Evolutionary conservation across 2,797 vertebrate genomes (phyloP).

Genomic region (Mionectes olivaceus): DNA sequence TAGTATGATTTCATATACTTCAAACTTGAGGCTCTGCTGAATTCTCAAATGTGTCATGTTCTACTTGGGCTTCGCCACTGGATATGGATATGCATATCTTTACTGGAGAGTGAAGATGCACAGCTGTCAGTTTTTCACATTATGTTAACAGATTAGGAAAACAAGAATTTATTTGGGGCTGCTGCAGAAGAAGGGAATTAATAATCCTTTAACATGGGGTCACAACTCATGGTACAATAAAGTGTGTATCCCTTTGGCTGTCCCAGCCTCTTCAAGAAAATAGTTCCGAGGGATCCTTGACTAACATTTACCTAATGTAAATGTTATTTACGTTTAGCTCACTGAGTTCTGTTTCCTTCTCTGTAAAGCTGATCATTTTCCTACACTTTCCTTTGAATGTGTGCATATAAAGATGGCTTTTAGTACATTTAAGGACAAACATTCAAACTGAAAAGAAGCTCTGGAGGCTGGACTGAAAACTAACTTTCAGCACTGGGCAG

Average conservation of each 20-base stretch:
- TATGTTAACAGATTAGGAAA: constrained; percentile 8
- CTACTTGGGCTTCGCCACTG: neutral
- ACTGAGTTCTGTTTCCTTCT: neutral
- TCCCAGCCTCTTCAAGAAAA: neutral
- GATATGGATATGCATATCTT: neutral
- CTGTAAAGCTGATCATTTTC: neutral
- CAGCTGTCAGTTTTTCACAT: neutral
- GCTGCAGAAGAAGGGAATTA: neutral
- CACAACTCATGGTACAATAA: neutral
- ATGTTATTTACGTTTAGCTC: no score
- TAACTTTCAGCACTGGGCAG: neutral
- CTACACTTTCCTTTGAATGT: neutral
- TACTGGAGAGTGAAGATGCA: neutral
- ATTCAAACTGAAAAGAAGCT: neutral
- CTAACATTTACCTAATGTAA: neutral
- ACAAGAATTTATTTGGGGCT: neutral
- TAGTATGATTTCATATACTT: neutral
- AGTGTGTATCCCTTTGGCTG: neutral
- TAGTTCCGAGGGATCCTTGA: neutral
- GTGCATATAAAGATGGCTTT: neutral
- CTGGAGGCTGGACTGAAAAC: neutral
- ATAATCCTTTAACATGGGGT: neutral
- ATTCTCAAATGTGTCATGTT: neutral
- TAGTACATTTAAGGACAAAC: neutral
- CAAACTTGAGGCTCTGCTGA: neutral